Percentiles rank a stretch among this genome's conserved stretches.
These are phyloP conservation scores for Oryzias curvinotus DNA, from an alignment of 2,113 vertebrate species.

Conservation along the genomic window DNA sequence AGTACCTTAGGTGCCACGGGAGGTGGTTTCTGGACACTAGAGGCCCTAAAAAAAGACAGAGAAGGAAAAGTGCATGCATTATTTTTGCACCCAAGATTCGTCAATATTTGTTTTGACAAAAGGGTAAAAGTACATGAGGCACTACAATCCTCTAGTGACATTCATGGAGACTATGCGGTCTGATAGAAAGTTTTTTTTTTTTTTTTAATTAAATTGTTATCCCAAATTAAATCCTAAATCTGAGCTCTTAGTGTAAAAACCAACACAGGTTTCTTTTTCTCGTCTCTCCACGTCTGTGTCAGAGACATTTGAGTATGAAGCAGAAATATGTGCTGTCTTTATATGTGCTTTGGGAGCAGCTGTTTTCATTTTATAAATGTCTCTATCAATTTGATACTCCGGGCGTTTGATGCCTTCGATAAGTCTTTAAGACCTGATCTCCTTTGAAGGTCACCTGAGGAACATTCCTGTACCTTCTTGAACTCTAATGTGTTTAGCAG, in stretches of 20 bases:
- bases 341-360: conserved; percentile 18
- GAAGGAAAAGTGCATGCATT: conserved; percentile 16
- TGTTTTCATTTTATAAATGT: conserved; percentile 37
- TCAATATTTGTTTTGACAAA: conserved; percentile 14
- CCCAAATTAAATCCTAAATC: conserved; percentile 1
- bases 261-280: conserved; percentile 24
- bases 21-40: conserved; percentile 79
- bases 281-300: conserved; percentile 8
- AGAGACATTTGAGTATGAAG: conserved; percentile 36
- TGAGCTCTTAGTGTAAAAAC: conserved; percentile 21
- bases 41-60: conserved; percentile 71
- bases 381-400: conserved; percentile 46
- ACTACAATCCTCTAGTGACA: conserved; percentile 23
- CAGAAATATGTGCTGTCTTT: conserved; percentile 19
- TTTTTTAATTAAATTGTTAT: no score
- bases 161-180: conserved; percentile 16
- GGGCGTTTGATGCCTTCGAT: conserved; percentile 19
- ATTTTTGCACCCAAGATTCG: background rate
- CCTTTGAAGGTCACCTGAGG: conserved; percentile 34
- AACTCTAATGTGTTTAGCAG: conserved; percentile 4
- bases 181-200: conserved; percentile 1
- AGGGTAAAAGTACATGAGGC: conserved; percentile 4
- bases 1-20: conserved; percentile 85
- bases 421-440: conserved; percentile 21
- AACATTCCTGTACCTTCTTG: conserved; percentile 11